Evolutionary conservation across 2,797 vertebrate species (phyloP), one percentile per base, ranked within the genome.

Genomic region (Furcifer pardalis): DNA sequence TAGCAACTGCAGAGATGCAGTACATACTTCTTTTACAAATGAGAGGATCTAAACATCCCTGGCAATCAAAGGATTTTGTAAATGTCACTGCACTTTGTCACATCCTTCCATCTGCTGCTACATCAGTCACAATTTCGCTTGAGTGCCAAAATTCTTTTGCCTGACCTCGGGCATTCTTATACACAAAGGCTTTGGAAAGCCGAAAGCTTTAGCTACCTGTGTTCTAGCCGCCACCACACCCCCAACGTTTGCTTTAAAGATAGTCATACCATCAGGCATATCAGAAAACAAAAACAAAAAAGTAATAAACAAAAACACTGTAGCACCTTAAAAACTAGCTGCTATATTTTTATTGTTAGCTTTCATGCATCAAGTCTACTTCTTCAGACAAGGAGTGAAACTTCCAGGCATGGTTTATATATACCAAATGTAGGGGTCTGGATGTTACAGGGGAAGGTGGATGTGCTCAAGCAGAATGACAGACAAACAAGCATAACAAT

Each of bases 81-180:
- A 95, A 94, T 94, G 91, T 93, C 95, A 92, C 72, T 88, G 91
- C 86, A 85, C 89, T 93, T 90, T 86, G 81, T 92, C 89, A 85
- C 74, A 60, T 78, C 78, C 63, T 89, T 90, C 84, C 85, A 91
- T 82, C 84, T 91, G 75, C 85, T 78, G 79, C 81, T 89, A 78
- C 71, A 92, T 71, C 56, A 63, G 2, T 35, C 77, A 87, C 77
- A 74, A 56, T 91, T 92, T 89, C 60, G 52, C 21, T 32, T 1
- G 1, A 87, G 68, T 66, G 71, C 66, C 83, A 84, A 73, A 81
- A 88, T 92, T 90, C 84, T 73, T 76, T 89, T 75, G 19, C 87
- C 60, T 94, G 90, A 91, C 90, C 85, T 93, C 88, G 75, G 86
- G 83, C 81, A 6, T 7, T 0, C 0, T 77, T 77, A 32, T 52